Evolutionary conservation across 2,113 vertebrate species (phyloP).

Genomic region (Sylvilagus bachmani): DNA sequence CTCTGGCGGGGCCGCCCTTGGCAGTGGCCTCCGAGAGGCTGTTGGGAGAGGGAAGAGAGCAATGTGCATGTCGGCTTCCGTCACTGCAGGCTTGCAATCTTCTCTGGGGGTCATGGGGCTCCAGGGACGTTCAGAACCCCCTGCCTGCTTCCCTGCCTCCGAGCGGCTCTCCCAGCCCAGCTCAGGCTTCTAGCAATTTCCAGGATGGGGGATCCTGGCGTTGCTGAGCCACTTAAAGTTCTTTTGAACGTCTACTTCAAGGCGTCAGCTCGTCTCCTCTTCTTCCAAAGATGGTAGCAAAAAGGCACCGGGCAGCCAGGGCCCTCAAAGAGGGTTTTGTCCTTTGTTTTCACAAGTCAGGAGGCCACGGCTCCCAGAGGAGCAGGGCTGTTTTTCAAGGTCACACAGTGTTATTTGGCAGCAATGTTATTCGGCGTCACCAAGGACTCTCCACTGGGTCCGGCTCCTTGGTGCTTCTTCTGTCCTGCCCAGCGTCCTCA

Average conservation of each 20-base stretch:
- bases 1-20: not conserved
- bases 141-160: not conserved
- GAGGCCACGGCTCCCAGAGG: not conserved
- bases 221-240: conserved; percentile 53
- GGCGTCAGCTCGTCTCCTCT: not conserved
- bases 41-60: not conserved
- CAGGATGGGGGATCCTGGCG: not conserved
- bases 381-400: not conserved
- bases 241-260: conserved; percentile 79
- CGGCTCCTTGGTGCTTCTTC: not conserved
- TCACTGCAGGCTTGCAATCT: not conserved
- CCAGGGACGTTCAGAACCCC: not conserved
- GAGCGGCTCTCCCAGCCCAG: not conserved
- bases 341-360: not conserved
- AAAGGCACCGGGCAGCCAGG: not conserved
- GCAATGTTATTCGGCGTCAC: not conserved
- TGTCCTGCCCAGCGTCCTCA: not conserved
- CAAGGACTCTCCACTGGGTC: not conserved
- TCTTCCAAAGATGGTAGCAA: conserved; percentile 10
- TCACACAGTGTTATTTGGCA: not conserved
- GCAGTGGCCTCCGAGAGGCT: not conserved
- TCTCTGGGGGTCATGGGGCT: not conserved
- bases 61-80: not conserved
- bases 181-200: conserved; percentile 44
- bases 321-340: conserved; percentile 14